Percentiles rank a stretch among this genome's conserved stretches.
Conservation (phyloP, 1,140 invertebrate species). For the Hyposmocoma kahamanoa region DNA sequence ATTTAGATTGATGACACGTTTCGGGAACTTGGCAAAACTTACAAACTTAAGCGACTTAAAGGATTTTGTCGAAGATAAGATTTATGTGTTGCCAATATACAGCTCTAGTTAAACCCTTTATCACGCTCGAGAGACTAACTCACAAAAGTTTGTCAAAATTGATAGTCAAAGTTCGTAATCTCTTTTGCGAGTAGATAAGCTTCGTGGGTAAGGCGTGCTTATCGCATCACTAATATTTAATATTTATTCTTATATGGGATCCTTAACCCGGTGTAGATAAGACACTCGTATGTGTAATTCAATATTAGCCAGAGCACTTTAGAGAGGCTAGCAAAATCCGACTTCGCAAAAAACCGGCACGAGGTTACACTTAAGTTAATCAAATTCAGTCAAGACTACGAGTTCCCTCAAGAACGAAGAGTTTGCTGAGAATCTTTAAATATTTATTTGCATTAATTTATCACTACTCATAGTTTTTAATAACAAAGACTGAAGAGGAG, state of each 20-base stretch:
- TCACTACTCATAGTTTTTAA: not conserved
- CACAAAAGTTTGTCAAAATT: conserved; percentile 35
- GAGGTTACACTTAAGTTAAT: conserved; percentile 1
- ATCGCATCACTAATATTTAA: conserved; percentile 41
- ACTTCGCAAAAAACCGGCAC: conserved; percentile 1
- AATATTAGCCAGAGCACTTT: not conserved
- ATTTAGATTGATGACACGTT: too few species aligned
- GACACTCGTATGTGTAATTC: conserved; percentile 2
- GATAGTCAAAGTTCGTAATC: conserved; percentile 49
- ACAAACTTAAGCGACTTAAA: too few species aligned
- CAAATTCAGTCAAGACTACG: conserved; percentile 2
- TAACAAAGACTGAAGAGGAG: conserved; percentile 1
- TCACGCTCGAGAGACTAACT: conserved; percentile 11
- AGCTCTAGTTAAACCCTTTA: not conserved
- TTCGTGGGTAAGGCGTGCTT: conserved; percentile 33
- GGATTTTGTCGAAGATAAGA: too few species aligned
- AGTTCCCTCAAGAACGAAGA: not conserved
- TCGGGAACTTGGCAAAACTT: too few species aligned
- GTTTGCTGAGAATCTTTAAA: not conserved
- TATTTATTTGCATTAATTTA: not conserved
- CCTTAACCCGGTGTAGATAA: conserved; percentile 19
- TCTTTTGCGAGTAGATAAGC: conserved; percentile 43
- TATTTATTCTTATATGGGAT: conserved; percentile 26
- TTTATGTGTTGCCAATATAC: too few species aligned
- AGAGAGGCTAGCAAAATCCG: not conserved